A percentile compares a stretch with the other conserved stretches of the same genome.
Evolutionary conservation across 2,113 vertebrate genomes (phyloP).

Genomic region (Orycteropus afer): DNA sequence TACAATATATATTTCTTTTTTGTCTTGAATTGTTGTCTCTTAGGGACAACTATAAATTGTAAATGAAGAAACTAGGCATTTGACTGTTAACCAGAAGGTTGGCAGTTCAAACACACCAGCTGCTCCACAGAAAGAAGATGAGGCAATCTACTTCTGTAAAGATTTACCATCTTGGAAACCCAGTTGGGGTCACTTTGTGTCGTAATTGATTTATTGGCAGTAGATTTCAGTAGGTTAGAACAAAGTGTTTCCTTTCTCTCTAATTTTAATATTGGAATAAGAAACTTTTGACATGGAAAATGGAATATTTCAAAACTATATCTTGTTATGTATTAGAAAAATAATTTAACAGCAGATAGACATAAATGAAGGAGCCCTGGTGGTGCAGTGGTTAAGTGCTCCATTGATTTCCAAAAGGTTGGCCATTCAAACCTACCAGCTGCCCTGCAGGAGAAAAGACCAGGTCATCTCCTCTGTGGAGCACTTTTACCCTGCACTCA

Average conservation of each 20-base stretch:
- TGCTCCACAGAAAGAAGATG: too few relatives aligned
- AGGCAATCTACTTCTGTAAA: too few relatives aligned
- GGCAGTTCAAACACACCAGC: too few relatives aligned
- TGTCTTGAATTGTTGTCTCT: not conserved
- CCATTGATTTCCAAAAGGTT: too few relatives aligned
- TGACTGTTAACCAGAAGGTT: too few relatives aligned
- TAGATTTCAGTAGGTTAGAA: too few relatives aligned
- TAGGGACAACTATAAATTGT: too few relatives aligned
- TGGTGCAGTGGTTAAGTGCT: not conserved
- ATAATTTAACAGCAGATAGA: not conserved
- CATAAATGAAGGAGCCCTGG: not conserved
- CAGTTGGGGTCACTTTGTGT: too few relatives aligned
- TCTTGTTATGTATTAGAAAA: not conserved
- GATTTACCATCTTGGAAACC: too few relatives aligned
- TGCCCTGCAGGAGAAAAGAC: too few relatives aligned
- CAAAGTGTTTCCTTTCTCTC: not conserved
- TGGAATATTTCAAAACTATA: not conserved
- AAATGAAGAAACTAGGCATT: not conserved
- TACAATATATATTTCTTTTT: not conserved
- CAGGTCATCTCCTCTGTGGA: not conserved
- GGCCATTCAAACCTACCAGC: not conserved
- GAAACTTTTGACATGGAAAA: not conserved
- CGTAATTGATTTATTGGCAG: too few relatives aligned
- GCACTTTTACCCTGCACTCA: not conserved
- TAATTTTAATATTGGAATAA: not conserved